Evolutionary conservation across 2,797 vertebrate genomes (phyloP).

Genomic region (Paedocypris micromegethes): DNA sequence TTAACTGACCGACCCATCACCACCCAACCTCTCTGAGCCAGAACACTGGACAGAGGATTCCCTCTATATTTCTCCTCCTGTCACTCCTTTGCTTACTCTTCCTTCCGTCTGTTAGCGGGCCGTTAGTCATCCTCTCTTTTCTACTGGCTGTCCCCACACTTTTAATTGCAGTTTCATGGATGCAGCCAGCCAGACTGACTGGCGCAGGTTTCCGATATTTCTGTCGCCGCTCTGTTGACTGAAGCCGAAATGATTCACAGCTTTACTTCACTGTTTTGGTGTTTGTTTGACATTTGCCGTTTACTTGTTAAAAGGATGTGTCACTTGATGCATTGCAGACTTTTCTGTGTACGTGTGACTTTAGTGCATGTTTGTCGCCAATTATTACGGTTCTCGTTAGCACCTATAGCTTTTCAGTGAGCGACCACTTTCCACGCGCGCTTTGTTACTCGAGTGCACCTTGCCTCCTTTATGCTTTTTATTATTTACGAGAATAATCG

Average conservation of each 20-base stretch:
- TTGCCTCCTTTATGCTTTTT: conserved; percentile 9
- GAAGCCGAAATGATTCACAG: conserved; percentile 19
- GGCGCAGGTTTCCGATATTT: conserved; percentile 33
- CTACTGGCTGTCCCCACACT: conserved; percentile 11
- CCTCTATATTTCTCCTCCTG: conserved; percentile 10
- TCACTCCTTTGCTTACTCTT: conserved; percentile 7
- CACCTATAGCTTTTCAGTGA: neutral
- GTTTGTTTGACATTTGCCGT: conserved; percentile 15
- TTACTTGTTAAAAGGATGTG: neutral
- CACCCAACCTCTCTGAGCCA: conserved; percentile 3
- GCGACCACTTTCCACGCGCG: neutral
- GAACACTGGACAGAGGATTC: conserved; percentile 15
- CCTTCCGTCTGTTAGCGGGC: conserved; percentile 21
- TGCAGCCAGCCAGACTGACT: conserved; percentile 40
- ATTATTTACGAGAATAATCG: conserved; percentile 36
- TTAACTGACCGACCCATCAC: conserved; percentile 25
- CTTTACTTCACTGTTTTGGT: conserved; percentile 14
- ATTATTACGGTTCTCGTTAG: neutral
- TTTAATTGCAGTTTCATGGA: conserved; percentile 29
- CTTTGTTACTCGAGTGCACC: conserved; percentile 10
- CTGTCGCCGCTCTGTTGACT: conserved; percentile 14
- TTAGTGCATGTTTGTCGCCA: neutral
- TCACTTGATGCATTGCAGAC: conserved; percentile 32
- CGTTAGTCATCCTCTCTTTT: conserved; percentile 24
- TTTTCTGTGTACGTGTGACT: conserved; percentile 35